Evolutionary conservation across 1,140 invertebrate genomes (phyloP), one percentile per base, ranked within the genome.

Genomic region (Rhagoletis zephyria): DNA sequence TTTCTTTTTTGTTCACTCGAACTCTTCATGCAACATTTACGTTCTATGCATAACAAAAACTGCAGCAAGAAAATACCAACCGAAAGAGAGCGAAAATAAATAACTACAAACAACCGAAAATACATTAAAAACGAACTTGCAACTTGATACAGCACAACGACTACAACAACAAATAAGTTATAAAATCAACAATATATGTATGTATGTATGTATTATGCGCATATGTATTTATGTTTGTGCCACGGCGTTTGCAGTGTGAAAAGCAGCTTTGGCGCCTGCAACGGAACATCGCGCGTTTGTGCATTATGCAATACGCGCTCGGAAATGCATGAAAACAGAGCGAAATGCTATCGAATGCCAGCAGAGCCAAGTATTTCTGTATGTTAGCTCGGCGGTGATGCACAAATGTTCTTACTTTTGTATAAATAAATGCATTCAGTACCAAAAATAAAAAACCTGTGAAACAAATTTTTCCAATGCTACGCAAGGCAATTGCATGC

Each of bases 11-110:
- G 30, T 30, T 30, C 30, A 30, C 30, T 56, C 51, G 10, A 56
- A 56, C n/a, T 56, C 48, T 56, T 81, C 74, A 81, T 81, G 74
- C 74, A 81, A 81, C 74, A 81, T 81, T 81, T 81, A 81, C 74
- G 74, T 81, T 81, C n/a, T 81, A 42, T 59, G 74, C 74, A 81
- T 81, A 81, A 16, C n/a, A 56, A 51, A 81, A 56, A 56, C 30
- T 56, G n/a, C 1, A 30, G 48, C 16, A 56, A 56, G 56, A 63
- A 81, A 81, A 77, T 4, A 19, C 70, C 2, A 59, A 12, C 45
- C 51, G 30, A 30, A 30, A 30, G 30, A 30, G 30, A 30, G 30
- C 30, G 30, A 30, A 30, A 30, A 30, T 30, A 30, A 30, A 30
- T 30, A 51, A 81, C 9, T n/a, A 56, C 48, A 56, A 81, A 51